Evolutionary conservation across 2,797 vertebrate species (phyloP), one percentile per base, ranked within the genome.

Genomic region (Mus minutoides): DNA sequence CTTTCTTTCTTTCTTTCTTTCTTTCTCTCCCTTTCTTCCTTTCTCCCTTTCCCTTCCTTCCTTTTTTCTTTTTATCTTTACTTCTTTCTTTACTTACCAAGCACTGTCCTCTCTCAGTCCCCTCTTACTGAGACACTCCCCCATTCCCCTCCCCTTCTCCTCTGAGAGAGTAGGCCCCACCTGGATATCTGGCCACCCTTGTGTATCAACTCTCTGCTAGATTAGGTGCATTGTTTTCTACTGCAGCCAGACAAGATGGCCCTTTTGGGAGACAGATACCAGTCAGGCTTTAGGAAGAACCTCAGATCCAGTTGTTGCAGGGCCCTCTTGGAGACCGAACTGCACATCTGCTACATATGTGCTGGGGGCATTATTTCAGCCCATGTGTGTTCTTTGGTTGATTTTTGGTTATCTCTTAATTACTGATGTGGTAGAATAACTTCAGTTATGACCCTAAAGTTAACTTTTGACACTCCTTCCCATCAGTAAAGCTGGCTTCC

Each of bases 51-150:
- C 4, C 1, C 24, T 64, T 31, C 12, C 31, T 14, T 34, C 4
- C 26, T 13, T 14, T 5, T 16, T 34, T 29, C 2, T 6, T 6
- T 34, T 14, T 34, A 6, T 0, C 4, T 67, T n/a, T n/a, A 6
- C 6, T 34, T 3, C 5, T 31, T 64, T 34, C 31, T 67, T n/a
- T 67, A 14, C 16, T 16, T 17, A 34, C 31, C 31, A 67, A n/a
- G 31, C 34, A 67, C 29, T 67, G 14, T 11, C 14, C 14, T 14
- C 31, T 67, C 2, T 5, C 31, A 34, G 64, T n/a, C 34, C 67
- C 31, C 13, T 17, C 16, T n/a, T n/a, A 69, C 67, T n/a, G 67
- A n/a, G 34, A 69, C 34, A 17, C 34, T 69, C 7, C 34, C 5
- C 67, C 34, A 19, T n/a, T 17, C 34, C 2, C 34, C 16, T n/a